Evolutionary conservation across 2,797 vertebrate species (phyloP), one percentile per base, ranked within the genome.

Genomic region (Mormyrus proboscirostris): DNA sequence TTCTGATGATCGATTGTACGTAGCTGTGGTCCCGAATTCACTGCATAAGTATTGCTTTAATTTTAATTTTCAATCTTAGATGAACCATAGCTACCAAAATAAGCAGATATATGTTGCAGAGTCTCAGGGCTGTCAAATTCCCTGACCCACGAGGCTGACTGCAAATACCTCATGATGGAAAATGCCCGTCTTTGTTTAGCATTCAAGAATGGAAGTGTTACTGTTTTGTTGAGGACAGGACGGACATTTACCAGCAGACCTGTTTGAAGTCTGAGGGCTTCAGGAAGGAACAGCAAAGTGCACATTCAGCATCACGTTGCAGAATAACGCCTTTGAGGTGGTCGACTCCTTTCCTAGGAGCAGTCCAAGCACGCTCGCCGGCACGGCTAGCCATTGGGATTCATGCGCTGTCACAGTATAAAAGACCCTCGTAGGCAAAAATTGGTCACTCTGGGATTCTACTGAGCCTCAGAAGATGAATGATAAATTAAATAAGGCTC

Each of bases 401-500:
- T 79, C 73, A 79, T 79, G 16, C 14, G 7, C 73, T 19, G 73
- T 79, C 38, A 79, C 73, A n/a, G 16, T 44, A 79, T 44, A 79
- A 79, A 79, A 79, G 73, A 44, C 73, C 16, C 73, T 84, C n/a
- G n/a, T 12, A 50, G 82, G 41, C 47, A 84, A 89, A 91, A 90
- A 90, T 91, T 89, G 90, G 89, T 12, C 88, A 82, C 83, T 88
- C 12, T 87, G 47, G 57, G 86, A 87, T 82, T 90, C 84, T 87
- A 73, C 90, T 84, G 22, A 69, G 82, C 86, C 88, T 88, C 2
- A 73, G 83, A 84, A 88, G 89, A 89, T n/a, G 85, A 90, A 89
- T 92, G 88, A 93, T 93, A 79, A 94, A 94, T 94, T 93, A 94
- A 93, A 92, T 55, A 94, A 90, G 7, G 50, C 89, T 92, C 91